Evolutionary conservation across 2,113 vertebrate genomes (phyloP), one percentile per base, ranked within the genome.

Genomic region (Ageneiosus marmoratus): DNA sequence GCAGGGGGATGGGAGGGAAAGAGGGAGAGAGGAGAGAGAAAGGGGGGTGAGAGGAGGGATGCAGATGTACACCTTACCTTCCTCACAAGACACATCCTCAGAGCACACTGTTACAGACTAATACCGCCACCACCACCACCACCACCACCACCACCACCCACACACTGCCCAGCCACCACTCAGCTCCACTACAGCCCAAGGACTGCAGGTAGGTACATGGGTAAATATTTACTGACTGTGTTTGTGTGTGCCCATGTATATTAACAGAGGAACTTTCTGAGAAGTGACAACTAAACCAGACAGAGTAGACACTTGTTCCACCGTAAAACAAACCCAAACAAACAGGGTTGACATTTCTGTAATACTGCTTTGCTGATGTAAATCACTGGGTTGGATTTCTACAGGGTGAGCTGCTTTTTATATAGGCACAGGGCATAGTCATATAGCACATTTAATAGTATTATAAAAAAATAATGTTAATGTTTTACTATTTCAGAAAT

Each of bases 11-110:
- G 84, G 80, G 48, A 82, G 41, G 51, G 74, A 83, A n/a, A 92
- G 89, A 91, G 92, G 32, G 50, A 29, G 44, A 22, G 76, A 72
- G 75, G 18, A 67, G 44, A 60, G 72, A 67, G 76, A 73, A 53
- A 69, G 81, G 79, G 79, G 81, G 83, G 51, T 86, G 87, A 86
- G 84, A 82, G 80, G 80, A 93, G 90, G 92, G 93, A 93, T 94
- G 91, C 91, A 90, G 92, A 89, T 90, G 88, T 87, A 93, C 94
- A 94, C 94, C 94, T 94, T 94, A 91, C 92, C 89, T 89, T 88
- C 86, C 90, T 92, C 91, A 62, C 86, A 89, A 89, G 88, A 86
- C 91, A 91, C 88, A 88, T 87, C 89, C 93, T 91, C 87, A 85
- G 89, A 88, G 87, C 91, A 87, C 89, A 90, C 81, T 86, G 84